Percentiles rank a stretch among this genome's conserved stretches.
These are phyloP conservation scores for Albula glossodonta DNA, from an alignment of 2,113 vertebrate genomes.

Conservation along the genomic window DNA sequence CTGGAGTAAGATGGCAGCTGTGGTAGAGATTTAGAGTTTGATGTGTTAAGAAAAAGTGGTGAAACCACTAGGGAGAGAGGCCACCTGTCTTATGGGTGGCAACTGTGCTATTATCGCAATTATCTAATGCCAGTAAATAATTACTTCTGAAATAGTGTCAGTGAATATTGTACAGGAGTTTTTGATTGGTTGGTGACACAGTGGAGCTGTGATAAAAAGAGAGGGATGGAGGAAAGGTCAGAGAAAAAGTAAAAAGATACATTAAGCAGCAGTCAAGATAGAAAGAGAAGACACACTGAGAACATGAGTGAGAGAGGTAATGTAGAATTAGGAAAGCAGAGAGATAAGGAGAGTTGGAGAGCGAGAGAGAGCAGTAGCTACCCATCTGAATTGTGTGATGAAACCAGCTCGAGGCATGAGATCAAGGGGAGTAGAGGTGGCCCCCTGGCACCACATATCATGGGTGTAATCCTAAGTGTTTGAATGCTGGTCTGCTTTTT, in stretches of 20 bases:
- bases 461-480: slow-evolving; percentile 31
- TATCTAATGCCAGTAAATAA: background rate
- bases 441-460: slow-evolving; percentile 19
- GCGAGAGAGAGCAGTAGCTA: background rate
- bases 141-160: no score
- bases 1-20: background rate
- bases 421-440: slow-evolving; percentile 13
- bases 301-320: background rate
- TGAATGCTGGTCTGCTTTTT: slow-evolving; percentile 39
- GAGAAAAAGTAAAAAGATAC: background rate
- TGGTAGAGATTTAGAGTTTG: background rate
- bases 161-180: background rate
- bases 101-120: background rate
- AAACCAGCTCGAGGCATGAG: background rate
- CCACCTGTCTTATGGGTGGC: background rate
- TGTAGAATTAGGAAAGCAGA: background rate
- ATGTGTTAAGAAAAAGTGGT: background rate
- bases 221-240: background rate
- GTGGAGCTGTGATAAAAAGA: background rate
- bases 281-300: background rate
- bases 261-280: background rate
- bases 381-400: background rate
- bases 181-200: slow-evolving; percentile 5
- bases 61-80: background rate
- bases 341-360: background rate